Evolutionary conservation across 2,113 vertebrate genomes (phyloP), one percentile per base, ranked within the genome.

Genomic region (Callorhinus ursinus): DNA sequence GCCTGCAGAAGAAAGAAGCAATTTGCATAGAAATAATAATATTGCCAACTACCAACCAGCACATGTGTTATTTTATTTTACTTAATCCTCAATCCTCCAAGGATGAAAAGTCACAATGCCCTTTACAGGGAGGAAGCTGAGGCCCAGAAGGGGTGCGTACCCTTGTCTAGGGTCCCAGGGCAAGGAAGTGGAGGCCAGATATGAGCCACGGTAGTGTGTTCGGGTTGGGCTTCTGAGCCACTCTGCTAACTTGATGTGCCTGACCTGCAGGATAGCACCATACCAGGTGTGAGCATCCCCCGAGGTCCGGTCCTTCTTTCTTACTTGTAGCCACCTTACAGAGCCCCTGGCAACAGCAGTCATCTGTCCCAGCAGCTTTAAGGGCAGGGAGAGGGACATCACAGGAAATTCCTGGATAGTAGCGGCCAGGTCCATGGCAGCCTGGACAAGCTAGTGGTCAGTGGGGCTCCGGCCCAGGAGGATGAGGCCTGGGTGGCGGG

Each of bases 1-100:
- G 28, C 72, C 76, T 95, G 49, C 72, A 82, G 74, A 96, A 26
- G 33, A 88, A 86, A 89, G 84, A 59, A 90, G 59, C 26, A 80
- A 94, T 95, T 94, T 92, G 33, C 53, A 63, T 61, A 53, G 57
- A 88, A 90, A 94, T 81, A 86, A 53, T 67, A 81, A 87, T 69
- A 94, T 67, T 84, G 59, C 63, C 51, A 39, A 59, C 13, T 49
- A 76, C n/a, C 55, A 53, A 53, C 87, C 26, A 88, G 61, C 85
- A 88, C 16, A 12, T 93, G 22, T 72, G n/a, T 85, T 76, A 71
- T 85, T 80, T 90, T 59, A 31, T 80, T 92, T 95, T 76, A 61
- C 39, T 95, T 74, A 79, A 63, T 95, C 53, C 36, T 95, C 59
- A 87, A 36, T 28, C 33, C 49, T 93, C 36, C 18, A 67, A 95